Base-by-base conservation (phyloP, 2,797 vertebrate genomes). In the Phrynocephalus guinanensis region DNA sequence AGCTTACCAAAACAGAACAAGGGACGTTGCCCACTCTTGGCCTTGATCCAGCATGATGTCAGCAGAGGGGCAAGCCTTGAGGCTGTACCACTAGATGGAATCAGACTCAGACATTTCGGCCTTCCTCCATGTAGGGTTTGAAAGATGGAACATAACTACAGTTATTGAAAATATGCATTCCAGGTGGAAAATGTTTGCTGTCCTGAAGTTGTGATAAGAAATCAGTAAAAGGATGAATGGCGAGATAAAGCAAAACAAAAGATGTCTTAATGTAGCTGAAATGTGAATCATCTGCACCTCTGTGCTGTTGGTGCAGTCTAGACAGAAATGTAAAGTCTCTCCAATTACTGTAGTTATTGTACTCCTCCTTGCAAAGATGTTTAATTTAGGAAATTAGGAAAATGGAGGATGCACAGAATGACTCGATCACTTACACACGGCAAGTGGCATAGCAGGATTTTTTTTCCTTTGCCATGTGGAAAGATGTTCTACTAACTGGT, bases 401-500 rank as follows among this genome's bases (percentile, higher is more conserved):
- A 56, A 48, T 73, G 78, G 71, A 72, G 52, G 6, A 26, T 3
- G 9, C n/a, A n/a, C 30, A 63, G 70, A 30, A 75, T 26, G 56
- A n/a, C 33, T 18, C 9, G 28, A 20, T 22, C 38, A 48, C 75
- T 87, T 67, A 67, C 56, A 52, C n/a, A 30, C 30, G 63, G 77
- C 33, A 2, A 44, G 8, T 44, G 18, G 3, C 48, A 5, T 67
- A 72, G 33, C 50, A 52, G 11, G 86, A 6, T 22, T 38, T 38
- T 30, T 9, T 63, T 1, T 10, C 6, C 28, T 75, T 78, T 91
- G 67, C 30, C 38, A 2, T 6, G 3, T 0, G 1, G 52, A 70
- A 63, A 90, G 60, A 24, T 15, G 63, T 22, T 83, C 71, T 75
- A n/a, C 56, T 92, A 87, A 56, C 28, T 22, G 11, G 18, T 2